Percentiles rank a stretch among this genome's conserved stretches.
Evolutionary conservation across 2,888 invertebrate species (phyloP).

Genomic region (Danaus chrysippus): DNA sequence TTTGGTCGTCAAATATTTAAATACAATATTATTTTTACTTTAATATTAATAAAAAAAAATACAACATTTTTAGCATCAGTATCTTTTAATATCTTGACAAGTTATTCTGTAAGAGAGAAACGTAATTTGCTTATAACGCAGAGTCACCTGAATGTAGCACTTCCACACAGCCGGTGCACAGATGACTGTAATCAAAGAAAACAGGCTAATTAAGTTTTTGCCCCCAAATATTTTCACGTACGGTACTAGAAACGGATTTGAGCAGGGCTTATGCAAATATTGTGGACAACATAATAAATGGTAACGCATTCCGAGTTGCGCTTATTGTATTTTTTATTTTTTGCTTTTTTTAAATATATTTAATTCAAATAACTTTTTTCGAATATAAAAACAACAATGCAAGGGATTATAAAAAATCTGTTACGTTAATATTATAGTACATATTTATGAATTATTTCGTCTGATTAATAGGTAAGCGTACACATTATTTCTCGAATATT

Average conservation of each 20-base stretch:
- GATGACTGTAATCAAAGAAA: conserved; percentile 78
- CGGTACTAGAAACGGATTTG: conserved; percentile 7
- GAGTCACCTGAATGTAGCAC: conserved; percentile 64
- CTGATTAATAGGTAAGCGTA: too few species aligned
- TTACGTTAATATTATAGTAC: too few species aligned
- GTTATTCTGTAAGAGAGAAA: conserved; percentile 54
- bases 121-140: conserved; percentile 62
- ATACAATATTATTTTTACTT: too few species aligned
- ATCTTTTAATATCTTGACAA: conserved; percentile 45
- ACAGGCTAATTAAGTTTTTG: conserved; percentile 73
- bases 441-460: too few species aligned
- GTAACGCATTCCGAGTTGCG: too few species aligned
- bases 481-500: too few species aligned
- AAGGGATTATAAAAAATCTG: too few species aligned
- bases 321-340: too few species aligned
- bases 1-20: background rate
- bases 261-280: background rate
- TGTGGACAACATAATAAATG: background rate
- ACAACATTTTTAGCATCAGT: background rate
- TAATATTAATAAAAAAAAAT: too few species aligned
- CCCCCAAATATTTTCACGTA: conserved; percentile 35
- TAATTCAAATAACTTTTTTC: too few species aligned
- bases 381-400: too few species aligned
- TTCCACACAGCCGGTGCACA: conserved; percentile 69
- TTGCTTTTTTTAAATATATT: background rate